phyloP scores from a whole-genome alignment of 2,797 vertebrate genomes.

The Nasua narica region DNA sequence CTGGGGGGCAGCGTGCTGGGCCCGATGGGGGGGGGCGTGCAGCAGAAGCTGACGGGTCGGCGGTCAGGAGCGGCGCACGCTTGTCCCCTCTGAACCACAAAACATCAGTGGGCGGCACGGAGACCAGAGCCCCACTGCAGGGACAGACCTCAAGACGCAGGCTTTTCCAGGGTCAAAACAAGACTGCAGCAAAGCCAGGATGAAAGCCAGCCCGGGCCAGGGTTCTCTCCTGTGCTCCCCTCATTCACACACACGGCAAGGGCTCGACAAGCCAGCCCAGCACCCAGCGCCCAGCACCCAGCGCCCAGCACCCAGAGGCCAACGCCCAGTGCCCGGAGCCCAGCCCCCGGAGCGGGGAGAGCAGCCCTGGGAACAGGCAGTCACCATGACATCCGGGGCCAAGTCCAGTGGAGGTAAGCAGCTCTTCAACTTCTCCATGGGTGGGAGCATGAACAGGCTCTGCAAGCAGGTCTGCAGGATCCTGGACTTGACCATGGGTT shows the following conservation, averaged over 20 bases:
- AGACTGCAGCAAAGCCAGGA: not conserved
- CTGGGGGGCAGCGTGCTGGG: not conserved
- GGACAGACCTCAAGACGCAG: not conserved
- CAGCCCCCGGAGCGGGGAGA: not conserved
- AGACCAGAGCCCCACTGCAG: not conserved
- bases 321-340: not conserved
- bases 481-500: slow-evolving; percentile 38
- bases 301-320: too few species aligned
- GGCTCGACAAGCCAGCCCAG: not conserved
- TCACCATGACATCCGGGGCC: not conserved
- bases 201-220: too few species aligned
- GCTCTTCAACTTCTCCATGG: not conserved
- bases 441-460: slow-evolving; percentile 23
- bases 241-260: rapidly evolving
- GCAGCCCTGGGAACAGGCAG: rapidly evolving
- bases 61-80: not conserved
- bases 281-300: not conserved
- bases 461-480: slow-evolving; percentile 41
- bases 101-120: rapidly evolving
- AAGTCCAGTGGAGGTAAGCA: rapidly evolving
- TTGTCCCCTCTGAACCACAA: not conserved
- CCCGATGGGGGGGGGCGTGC: not conserved
- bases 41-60: not conserved
- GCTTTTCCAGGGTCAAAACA: not conserved
- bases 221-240: too few species aligned